These are phyloP conservation scores for Maccullochella peelii DNA, from an alignment of 2,113 vertebrate species.

Conservation along the genomic window DNA sequence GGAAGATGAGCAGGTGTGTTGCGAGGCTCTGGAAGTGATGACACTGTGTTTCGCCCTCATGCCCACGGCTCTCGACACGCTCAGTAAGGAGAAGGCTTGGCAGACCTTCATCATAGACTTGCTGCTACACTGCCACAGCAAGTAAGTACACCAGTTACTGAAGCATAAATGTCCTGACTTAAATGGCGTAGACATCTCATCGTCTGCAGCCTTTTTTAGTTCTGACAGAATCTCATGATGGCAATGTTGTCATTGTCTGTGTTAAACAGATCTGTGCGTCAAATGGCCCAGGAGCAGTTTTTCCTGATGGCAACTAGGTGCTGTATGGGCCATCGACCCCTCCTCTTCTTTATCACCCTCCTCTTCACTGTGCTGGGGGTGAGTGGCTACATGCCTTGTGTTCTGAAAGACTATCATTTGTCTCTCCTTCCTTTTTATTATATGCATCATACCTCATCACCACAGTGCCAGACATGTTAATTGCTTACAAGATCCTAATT, in stretches of 20 bases:
- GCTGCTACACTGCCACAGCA: constrained; percentile 98
- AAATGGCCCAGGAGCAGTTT: constrained; percentile 99
- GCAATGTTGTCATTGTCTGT: constrained; percentile 13
- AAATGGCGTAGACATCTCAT: background rate
- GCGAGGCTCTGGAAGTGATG: constrained; percentile 98
- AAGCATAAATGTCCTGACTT: background rate
- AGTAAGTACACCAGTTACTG: constrained; percentile 84
- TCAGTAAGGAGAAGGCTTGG: constrained; percentile 99
- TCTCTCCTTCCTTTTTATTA: background rate
- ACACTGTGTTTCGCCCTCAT: constrained; percentile 98
- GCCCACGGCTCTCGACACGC: constrained; percentile 96
- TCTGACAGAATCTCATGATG: background rate
- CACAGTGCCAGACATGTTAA: background rate
- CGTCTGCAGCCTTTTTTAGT: background rate
- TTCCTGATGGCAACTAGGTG: constrained; percentile 99
- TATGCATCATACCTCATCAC: background rate
- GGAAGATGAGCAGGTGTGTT: constrained; percentile 99
- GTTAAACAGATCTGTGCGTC: constrained; percentile 91
- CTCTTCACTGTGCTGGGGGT: constrained; percentile 96
- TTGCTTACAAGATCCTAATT: background rate
- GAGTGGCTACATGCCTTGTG: constrained; percentile 21
- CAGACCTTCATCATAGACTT: constrained; percentile 99
- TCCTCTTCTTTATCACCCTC: constrained; percentile 98
- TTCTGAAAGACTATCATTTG: background rate
- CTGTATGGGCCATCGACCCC: constrained; percentile 98